Percentiles rank a stretch among this genome's conserved stretches.
Evolutionary conservation across 1,140 invertebrate genomes (phyloP).

Genomic region (Notospermus geniculatus): DNA sequence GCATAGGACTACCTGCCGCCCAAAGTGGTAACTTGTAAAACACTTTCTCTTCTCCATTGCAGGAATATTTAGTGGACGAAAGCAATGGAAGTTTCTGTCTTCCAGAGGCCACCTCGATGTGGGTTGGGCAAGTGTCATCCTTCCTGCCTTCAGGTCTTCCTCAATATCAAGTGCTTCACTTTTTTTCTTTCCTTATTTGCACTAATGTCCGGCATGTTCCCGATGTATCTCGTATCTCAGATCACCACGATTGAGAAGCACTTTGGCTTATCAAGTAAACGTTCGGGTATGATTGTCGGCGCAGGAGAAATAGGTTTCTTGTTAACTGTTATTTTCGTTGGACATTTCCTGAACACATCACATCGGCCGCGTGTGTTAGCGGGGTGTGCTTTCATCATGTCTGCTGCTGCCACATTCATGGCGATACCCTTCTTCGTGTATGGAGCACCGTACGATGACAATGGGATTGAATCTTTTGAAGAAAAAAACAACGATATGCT

Average conservation of each 20-base stretch:
- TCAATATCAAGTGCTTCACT: background rate
- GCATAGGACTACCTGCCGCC: too few species aligned
- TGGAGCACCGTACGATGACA: background rate
- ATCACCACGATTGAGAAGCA: slow-evolving; percentile 7
- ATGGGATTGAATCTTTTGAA: background rate
- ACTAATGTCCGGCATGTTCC: background rate
- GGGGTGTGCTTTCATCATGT: background rate
- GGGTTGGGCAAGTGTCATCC: too few species aligned
- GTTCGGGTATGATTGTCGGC: background rate
- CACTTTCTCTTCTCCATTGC: too few species aligned
- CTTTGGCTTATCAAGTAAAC: background rate
- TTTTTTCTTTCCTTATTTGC: background rate
- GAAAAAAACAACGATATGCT: background rate
- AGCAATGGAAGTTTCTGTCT: too few species aligned
- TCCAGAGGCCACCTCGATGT: too few species aligned
- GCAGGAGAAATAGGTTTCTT: background rate
- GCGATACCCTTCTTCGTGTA: background rate
- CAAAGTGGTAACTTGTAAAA: too few species aligned
- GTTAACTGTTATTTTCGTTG: background rate
- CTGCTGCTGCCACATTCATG: background rate
- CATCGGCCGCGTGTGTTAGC: slow-evolving; percentile 5
- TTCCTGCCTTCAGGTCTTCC: too few species aligned
- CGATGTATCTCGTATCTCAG: slow-evolving; percentile 1
- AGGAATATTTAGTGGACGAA: too few species aligned
- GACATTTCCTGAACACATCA: background rate